Evolutionary conservation across 2,888 invertebrate genomes (phyloP).

Genomic region (Dolichomitus sp.): DNA sequence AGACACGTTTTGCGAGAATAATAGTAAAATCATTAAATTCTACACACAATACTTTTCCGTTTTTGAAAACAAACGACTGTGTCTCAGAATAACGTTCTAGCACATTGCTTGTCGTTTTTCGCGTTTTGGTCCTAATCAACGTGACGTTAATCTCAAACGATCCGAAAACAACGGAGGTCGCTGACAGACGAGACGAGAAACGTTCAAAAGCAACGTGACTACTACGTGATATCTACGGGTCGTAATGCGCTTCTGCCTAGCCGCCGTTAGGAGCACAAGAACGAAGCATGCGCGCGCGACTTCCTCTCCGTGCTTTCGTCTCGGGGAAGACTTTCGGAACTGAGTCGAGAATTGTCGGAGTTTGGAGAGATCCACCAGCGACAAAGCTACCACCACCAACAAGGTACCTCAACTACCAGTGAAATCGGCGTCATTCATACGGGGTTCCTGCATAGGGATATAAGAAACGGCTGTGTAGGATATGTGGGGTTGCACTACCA

Average conservation of each 20-base stretch:
- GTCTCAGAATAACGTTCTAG: no score
- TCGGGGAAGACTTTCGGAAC: conserved; percentile 79
- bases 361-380: conserved; percentile 53
- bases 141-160: neutral
- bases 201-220: neutral
- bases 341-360: conserved; percentile 71
- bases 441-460: neutral
- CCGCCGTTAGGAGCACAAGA: conserved; percentile 3
- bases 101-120: neutral
- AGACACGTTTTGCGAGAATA: no score
- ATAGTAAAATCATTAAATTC: no score
- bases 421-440: neutral
- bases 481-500: conserved; percentile 15
- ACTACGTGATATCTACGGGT: conserved; percentile 6
- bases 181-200: neutral
- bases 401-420: neutral
- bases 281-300: conserved; percentile 47
- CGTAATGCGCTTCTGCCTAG: conserved; percentile 6
- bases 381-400: conserved; percentile 42
- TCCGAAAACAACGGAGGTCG: neutral
- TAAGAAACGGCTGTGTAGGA: neutral
- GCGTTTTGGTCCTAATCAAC: neutral
- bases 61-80: no score
- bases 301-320: conserved; percentile 61
- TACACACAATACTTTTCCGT: no score